phyloP scores from a whole-genome alignment of 2,113 vertebrate species.

The Morone chrysops region DNA sequence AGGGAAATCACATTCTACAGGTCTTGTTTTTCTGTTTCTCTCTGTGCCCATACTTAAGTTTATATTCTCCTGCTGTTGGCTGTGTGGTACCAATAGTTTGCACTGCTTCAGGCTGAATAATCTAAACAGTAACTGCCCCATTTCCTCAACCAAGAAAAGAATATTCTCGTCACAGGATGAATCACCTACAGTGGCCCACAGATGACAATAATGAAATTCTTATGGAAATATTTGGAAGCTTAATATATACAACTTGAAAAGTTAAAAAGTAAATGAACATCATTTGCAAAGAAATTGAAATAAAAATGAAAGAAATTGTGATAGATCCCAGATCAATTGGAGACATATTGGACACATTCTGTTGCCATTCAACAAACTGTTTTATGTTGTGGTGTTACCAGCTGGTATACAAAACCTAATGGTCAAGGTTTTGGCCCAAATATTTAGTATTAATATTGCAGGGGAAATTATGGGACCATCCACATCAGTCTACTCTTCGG shows the following conservation, averaged over 20 bases:
- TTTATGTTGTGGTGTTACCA: too few species aligned
- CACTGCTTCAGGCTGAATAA: slow-evolving; percentile 4
- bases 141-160: slow-evolving; percentile 15
- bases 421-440: too few species aligned
- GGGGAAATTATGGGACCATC: too few species aligned
- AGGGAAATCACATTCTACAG: background rate
- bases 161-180: background rate
- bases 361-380: too few species aligned
- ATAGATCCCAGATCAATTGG: too few species aligned
- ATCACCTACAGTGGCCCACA: background rate
- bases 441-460: too few species aligned
- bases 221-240: background rate
- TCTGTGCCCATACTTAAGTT: background rate
- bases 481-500: too few species aligned
- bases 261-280: too few species aligned
- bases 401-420: too few species aligned
- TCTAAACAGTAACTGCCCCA: slow-evolving; percentile 14
- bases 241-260: background rate
- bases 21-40: background rate
- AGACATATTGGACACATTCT: too few species aligned
- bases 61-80: background rate
- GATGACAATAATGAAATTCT: background rate
- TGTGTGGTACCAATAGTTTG: background rate
- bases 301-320: too few species aligned
- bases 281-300: too few species aligned